These are phyloP conservation scores for Chirona hameri DNA, from an alignment of 2,888 invertebrate species.

Conservation along the genomic window DNA sequence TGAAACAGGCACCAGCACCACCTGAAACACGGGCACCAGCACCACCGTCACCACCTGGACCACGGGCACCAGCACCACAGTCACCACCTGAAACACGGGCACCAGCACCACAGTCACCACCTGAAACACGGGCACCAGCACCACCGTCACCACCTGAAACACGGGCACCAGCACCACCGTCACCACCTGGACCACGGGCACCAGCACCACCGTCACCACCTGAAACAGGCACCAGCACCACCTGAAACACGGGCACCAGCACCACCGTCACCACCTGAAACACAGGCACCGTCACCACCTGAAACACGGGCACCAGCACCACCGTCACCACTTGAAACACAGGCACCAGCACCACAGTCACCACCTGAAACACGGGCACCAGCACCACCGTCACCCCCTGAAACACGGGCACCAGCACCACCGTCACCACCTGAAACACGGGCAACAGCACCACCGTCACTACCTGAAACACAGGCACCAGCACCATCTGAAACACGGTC, in stretches of 20 bases:
- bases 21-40: no score
- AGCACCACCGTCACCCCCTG: background rate
- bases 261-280: background rate
- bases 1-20: no score
- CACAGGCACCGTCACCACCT: background rate
- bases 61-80: background rate
- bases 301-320: background rate
- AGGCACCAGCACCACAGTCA: slow-evolving; percentile 62
- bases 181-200: background rate
- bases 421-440: no score
- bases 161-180: background rate
- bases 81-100: background rate
- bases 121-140: slow-evolving; percentile 46
- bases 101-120: background rate
- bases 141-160: slow-evolving; percentile 70
- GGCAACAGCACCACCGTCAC: background rate
- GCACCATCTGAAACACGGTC: no score
- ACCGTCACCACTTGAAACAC: background rate
- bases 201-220: no score
- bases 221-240: no score
- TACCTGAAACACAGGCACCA: background rate
- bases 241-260: no score
- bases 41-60: background rate
- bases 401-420: background rate
- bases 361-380: slow-evolving; percentile 54